Evolutionary conservation across 30 jellyfish, hydroid and myxozoan genomes (phyloP), one percentile per base, ranked within the genome.

Genomic region (Hydractinia symbiolongicarpus): DNA sequence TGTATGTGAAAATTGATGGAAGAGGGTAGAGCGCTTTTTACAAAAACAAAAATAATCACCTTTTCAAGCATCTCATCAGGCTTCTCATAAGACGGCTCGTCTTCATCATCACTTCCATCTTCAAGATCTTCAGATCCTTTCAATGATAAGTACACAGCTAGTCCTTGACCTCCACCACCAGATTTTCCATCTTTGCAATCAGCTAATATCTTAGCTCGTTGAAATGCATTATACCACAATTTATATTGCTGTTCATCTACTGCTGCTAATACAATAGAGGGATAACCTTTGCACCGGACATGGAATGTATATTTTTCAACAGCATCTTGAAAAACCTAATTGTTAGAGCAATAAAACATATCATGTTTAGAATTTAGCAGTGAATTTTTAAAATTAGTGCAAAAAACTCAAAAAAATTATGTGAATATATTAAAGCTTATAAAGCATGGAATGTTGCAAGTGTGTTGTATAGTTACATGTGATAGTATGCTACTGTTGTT

Each of bases 261-360:
- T 17, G 98, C 98, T 9, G 95, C 94, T 6, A 91, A 64, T 9
- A 72, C 15, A 30, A 86, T n/a, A 7, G 98, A 84, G 16, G 96
- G 91, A 53, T 52, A 66, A 0, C 95, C 93, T 11, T 85, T 81
- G 80, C 82, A 71, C 19, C 88, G 69, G 85, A 91, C 74, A 55
- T 87, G 79, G 64, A 91, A 86, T 44, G 70, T 80, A 11, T 53
- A 53, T 9, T 67, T 64, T 61, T 79, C 87, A 5, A 52, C 66
- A 5, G 87, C 73, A 66, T 79, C 87, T 79, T 79, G 64, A 56
- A 79, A 61, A 40, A 79, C 87, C 87, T 79, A 61, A 20, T 13
- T 13, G 69, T 11, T 50, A 73, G 14, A 14, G 13, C 79, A 68
- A 19, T 19, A 14, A 9, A 72, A 76, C n/a, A 9, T 17, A 17